Conservation (phyloP, 2,113 vertebrate genomes). For the Laticauda laticaudata region DNA sequence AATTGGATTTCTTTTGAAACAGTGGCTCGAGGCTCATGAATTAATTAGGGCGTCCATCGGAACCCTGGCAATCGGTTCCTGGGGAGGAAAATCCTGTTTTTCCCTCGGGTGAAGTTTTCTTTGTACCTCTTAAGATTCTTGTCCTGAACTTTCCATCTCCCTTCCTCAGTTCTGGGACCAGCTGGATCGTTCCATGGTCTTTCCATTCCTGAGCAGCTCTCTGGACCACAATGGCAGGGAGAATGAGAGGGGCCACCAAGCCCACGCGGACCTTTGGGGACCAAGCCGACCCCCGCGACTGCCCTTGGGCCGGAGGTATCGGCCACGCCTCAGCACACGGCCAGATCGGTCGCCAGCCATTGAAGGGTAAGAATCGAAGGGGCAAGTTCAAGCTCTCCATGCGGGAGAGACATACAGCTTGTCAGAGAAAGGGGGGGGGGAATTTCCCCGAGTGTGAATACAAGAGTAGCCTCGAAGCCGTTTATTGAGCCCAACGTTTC, state of each 20-base stretch:
- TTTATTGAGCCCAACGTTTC: background rate
- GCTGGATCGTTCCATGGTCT: slow-evolving; percentile 72
- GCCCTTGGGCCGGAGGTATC: slow-evolving; percentile 81
- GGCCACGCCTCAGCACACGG: slow-evolving; percentile 84
- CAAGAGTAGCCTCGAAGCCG: background rate
- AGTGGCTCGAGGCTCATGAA: too few relatives aligned
- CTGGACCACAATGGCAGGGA: slow-evolving; percentile 81
- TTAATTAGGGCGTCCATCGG: too few relatives aligned
- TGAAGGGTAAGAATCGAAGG: slow-evolving; percentile 79
- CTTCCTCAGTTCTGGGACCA: slow-evolving; percentile 85
- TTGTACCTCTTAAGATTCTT: background rate
- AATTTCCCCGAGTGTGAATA: background rate
- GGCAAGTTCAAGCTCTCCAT: background rate
- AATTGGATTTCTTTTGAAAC: too few relatives aligned
- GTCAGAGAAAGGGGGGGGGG: background rate
- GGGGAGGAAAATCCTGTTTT: background rate
- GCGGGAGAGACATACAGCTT: rapidly evolving
- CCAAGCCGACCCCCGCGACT: slow-evolving; percentile 83
- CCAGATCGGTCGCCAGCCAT: slow-evolving; percentile 92
- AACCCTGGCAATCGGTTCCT: background rate
- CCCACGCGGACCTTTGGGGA: slow-evolving; percentile 84
- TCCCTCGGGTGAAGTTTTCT: background rate
- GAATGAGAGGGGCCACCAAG: slow-evolving; percentile 69
- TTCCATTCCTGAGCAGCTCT: slow-evolving; percentile 70
- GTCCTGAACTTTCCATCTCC: background rate